Evolutionary conservation across 2,888 invertebrate genomes (phyloP), one percentile per base, ranked within the genome.

Genomic region (Morpho achilles): DNA sequence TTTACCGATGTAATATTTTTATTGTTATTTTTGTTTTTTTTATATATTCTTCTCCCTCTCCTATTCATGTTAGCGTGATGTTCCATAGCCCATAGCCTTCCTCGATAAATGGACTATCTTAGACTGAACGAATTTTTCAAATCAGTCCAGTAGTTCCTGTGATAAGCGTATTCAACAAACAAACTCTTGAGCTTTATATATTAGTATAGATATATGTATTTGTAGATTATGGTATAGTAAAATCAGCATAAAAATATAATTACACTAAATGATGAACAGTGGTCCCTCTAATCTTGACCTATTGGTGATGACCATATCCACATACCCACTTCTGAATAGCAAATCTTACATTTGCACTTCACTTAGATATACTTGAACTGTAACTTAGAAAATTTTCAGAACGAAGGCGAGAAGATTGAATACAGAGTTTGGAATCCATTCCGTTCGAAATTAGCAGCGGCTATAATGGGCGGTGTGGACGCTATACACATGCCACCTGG

Each of bases 401-500:
- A 92, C 60, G 96, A 96, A 56, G 95, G 95, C 65, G 95, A 96
- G 63, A 98, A 99, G 91, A 92, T 96, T 71, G 99, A 99, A 91
- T 99, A 99, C 93, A 94, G 99, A 91, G 98, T 98, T 8, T 99
- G 99, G 99, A 99, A 99, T 92, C 99, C 99, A 0, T 99, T 99
- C 93, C 92, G 99, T 75, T 99, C 99, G 1, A 99, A 99, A 89
- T 90, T 99, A 73, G 99, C 99, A 0, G 99, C 99, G 1, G 99
- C 99, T 0, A 97, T 99, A 68, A 93, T 99, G 75, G 99, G 99
- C 22, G 99, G 99, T 56, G 95, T 99, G 41, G 99, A 99, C 70
- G 94, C 97, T 78, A 98, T 99, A 68, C 96, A 99, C 88, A 99
- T 99, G 94, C 93, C 95, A 46, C 99, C 99, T 0, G 99, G 99